Base-by-base conservation (phyloP, 1,140 invertebrate species). In the Drosophila burlai region DNA sequence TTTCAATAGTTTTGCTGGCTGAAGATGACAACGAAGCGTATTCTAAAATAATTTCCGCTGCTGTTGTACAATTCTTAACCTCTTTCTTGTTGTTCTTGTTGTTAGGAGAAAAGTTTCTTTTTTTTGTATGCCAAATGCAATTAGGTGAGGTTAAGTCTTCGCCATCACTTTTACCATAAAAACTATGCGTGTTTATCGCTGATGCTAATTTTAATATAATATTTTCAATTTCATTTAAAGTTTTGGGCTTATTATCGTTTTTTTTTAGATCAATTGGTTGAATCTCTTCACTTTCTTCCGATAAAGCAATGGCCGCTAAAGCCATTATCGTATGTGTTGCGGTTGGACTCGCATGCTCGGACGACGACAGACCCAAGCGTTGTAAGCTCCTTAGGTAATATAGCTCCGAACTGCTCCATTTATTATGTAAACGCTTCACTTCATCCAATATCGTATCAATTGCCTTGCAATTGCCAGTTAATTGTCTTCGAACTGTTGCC, bases 1-100 rank as follows among this genome's bases (percentile, higher is more conserved):
- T 55, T 34, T 80, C 52, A 36, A 15, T 42, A 45, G 40, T 42
- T 75, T 64, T 31, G 31, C 3, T 45, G n/a, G 49, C 40, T n/a
- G 68, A 38, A 26, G 68, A 46, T 11, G 71, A 76, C 31, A 78
- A 66, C 1, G 86, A 91, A 1, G 83, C 81, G 43, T 82, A 92
- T 54, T 92, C 91, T 21, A 92, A 57, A n/a, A 92, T 80, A 8
- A 92, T 87, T 55, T 92, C 91, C 31, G 84, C 86, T 8, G 91
- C 83, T 15, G 83, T 86, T 15, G 63, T 76, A 31, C 76, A 64
- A 11, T 52, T 50, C 9, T 71, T 52, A 2, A 66, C 34, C 15
- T 77, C 57, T 13, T 76, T 49, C 7, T 55, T 29, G 16, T 26
- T 40, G 16, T 8, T 52, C 7, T 24, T 24, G 15, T 24, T 24